A percentile compares a stretch with the other conserved stretches of the same genome.
These are phyloP conservation scores for Leptopilina boulardi DNA, from an alignment of 1,140 invertebrate species.

Conservation along the genomic window DNA sequence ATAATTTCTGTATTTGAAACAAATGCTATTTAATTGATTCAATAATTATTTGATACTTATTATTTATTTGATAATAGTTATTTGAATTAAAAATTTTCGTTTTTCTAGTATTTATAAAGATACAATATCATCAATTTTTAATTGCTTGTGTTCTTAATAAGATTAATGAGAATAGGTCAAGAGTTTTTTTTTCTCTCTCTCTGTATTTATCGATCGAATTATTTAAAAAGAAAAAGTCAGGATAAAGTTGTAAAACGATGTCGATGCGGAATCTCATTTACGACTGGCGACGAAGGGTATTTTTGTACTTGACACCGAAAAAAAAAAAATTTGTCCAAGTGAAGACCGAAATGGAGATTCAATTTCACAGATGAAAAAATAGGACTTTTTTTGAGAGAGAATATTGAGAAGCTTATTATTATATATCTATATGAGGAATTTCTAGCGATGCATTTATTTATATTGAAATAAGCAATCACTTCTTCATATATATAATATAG, in stretches of 20 bases:
- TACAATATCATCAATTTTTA: no score
- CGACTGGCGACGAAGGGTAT: neutral
- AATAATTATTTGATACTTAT: no score
- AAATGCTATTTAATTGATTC: no score
- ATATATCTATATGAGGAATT: neutral
- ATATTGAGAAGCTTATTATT: slow-evolving; percentile 27
- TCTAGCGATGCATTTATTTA: neutral
- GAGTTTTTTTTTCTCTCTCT: no score
- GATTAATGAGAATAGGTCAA: no score
- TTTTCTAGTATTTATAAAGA: no score
- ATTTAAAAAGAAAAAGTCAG: neutral
- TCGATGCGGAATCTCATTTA: slow-evolving; percentile 1
- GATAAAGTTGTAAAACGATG: slow-evolving; percentile 4
- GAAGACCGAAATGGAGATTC: neutral
- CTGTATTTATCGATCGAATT: neutral
- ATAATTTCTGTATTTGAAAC: no score
- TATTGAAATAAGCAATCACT: slow-evolving; percentile 27
- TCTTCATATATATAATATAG: neutral
- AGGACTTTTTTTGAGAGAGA: neutral
- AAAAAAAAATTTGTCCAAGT: neutral
- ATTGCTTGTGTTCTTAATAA: neutral
- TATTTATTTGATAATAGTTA: no score
- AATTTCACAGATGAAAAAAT: slow-evolving; percentile 13
- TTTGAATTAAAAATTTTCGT: no score
- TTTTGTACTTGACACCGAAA: slow-evolving; percentile 12